Percentiles rank a stretch among this genome's conserved stretches.
phyloP scores from a whole-genome alignment of 2,888 invertebrate genomes.

The Nebria brevicollis region DNA sequence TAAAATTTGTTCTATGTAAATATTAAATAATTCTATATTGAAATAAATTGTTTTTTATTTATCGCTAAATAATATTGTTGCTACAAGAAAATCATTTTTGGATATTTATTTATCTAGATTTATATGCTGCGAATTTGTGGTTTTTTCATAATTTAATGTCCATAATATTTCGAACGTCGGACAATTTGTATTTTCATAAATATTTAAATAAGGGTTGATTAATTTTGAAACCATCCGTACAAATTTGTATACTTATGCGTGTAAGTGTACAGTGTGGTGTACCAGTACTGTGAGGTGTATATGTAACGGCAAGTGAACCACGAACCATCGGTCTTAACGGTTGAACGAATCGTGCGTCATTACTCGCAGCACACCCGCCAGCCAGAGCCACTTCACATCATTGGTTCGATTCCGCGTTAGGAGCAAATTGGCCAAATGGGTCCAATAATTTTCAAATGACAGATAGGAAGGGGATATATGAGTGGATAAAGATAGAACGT shows the following conservation, averaged over 20 bases:
- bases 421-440: constrained; percentile 61
- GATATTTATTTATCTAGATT: too few relatives aligned
- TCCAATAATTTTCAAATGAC: constrained; percentile 60
- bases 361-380: constrained; percentile 33
- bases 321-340: constrained; percentile 38
- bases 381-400: constrained; percentile 54
- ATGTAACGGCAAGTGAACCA: background rate
- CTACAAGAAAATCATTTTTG: too few relatives aligned
- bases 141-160: too few relatives aligned
- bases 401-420: constrained; percentile 59
- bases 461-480: constrained; percentile 39
- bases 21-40: too few relatives aligned
- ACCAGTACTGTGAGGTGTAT: background rate
- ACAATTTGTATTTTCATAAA: background rate
- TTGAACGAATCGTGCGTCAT: constrained; percentile 32
- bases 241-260: too few relatives aligned
- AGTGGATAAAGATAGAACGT: constrained; percentile 20
- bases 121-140: too few relatives aligned
- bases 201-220: background rate
- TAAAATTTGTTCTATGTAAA: too few relatives aligned
- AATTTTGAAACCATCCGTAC: too few relatives aligned
- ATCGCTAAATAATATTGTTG: too few relatives aligned
- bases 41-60: too few relatives aligned
- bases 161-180: too few relatives aligned
- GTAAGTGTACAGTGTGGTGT: background rate